These are phyloP conservation scores for Stichopus horrens DNA, from an alignment of 53 echinoderm and acorn worm species.

Conservation along the genomic window DNA sequence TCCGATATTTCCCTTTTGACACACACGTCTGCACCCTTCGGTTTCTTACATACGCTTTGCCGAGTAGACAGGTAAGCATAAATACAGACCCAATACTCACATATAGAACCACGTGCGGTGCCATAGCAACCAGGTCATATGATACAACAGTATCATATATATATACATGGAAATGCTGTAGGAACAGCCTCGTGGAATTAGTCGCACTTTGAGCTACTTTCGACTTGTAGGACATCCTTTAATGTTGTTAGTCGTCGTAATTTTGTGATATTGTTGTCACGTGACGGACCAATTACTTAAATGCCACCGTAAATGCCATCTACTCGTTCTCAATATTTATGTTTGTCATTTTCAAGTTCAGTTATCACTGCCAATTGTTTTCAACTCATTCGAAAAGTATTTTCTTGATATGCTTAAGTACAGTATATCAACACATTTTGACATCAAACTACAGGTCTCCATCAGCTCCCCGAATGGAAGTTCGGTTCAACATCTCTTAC, in stretches of 20 bases:
- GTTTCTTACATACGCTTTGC: conserved; percentile 50
- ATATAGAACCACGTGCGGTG: too few relatives aligned
- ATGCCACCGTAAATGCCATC: too few relatives aligned
- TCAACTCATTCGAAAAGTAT: background rate
- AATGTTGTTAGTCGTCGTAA: background rate
- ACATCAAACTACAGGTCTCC: background rate
- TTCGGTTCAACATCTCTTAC: background rate
- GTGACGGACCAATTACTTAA: too few relatives aligned
- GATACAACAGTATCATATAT: too few relatives aligned
- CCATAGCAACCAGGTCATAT: too few relatives aligned
- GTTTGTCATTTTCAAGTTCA: too few relatives aligned
- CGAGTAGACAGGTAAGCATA: background rate
- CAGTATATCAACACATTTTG: background rate
- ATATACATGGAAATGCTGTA: too few relatives aligned
- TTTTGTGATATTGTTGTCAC: too few relatives aligned
- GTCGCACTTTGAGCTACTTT: too few relatives aligned
- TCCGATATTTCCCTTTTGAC: conserved; percentile 63
- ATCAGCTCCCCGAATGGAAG: background rate
- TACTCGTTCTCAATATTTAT: background rate
- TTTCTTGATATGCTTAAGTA: background rate
- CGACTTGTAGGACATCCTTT: too few relatives aligned
- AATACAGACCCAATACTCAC: background rate
- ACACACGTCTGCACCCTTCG: conserved; percentile 52
- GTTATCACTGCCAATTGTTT: too few relatives aligned
- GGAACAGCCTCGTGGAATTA: too few relatives aligned